Evolutionary conservation across 2,888 invertebrate genomes (phyloP), one percentile per base, ranked within the genome.

Genomic region (Papilio demoleus): DNA sequence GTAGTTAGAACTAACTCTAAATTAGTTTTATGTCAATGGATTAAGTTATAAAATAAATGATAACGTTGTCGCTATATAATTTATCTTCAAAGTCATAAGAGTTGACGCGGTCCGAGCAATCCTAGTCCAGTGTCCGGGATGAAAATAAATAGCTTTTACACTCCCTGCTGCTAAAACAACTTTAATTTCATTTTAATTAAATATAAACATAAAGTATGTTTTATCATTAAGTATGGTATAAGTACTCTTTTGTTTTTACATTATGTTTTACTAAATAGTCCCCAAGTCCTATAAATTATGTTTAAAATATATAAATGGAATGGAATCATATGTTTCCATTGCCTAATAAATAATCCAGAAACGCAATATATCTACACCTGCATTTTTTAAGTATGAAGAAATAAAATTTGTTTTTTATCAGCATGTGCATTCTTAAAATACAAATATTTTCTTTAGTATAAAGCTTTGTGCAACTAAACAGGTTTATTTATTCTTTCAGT

Each of bases 111-210:
- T 67, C 53, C 40, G 53, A 61, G 53, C 31, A 56, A 62, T 62
- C 62, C 62, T 53, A 67, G 62, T 62, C 40, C 42, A 42, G 56
- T 62, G 40, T 34, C 53, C 19, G 62, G 19, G 61, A 67, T 67
- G 67, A 62, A 67, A 62, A 67, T 53, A 53, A 62, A 67, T 67
- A 53, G 31, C 19, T 42, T 60, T 67, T 53, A 67, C 40, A 53
- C 53, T 60, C 12, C 47, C 60, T 17, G 61, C 17, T 56, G 11
- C 22, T 56, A 56, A 42, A 53, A 61, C 40, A n/a, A 11, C 38
- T 42, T 53, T 42, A 65, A 40, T 53, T 53, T n/a, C 6, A 27
- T 53, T 53, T 53, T 27, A 53, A 53, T 53, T 50, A 24, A 50
- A 50, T 40, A n/a, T 40, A 19, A 45, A 45, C 17, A 45, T 2